A percentile compares a stretch with the other conserved stretches of the same genome.
Evolutionary conservation across 1,140 invertebrate genomes (phyloP).

Genomic region (Adelges cooleyi): DNA sequence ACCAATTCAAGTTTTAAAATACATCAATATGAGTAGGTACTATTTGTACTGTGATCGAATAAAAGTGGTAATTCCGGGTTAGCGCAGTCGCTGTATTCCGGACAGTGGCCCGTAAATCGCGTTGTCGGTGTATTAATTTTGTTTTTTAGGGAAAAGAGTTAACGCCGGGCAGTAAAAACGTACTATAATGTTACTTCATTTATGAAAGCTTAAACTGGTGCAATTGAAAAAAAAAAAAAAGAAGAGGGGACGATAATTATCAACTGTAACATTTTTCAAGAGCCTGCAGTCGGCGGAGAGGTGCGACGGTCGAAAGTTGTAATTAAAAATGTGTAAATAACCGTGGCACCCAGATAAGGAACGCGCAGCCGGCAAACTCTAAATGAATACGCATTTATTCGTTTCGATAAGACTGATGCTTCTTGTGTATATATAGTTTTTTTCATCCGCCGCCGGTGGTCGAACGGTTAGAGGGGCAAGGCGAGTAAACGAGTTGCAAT

Average conservation of each 20-base stretch:
- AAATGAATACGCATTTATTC: conserved; percentile 13
- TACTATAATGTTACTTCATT: no score
- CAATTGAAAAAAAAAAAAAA: conserved; percentile 6
- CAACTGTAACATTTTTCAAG: background rate
- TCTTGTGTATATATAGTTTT: background rate
- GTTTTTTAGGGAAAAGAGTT: no score
- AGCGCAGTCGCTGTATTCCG: no score
- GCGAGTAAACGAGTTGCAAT: conserved; percentile 12
- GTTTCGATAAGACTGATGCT: conserved; percentile 27
- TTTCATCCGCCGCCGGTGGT: background rate
- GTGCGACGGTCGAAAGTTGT: conserved; percentile 20
- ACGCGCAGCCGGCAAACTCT: background rate
- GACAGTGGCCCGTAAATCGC: no score
- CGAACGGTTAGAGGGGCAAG: background rate
- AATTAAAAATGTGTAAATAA: conserved; percentile 29
- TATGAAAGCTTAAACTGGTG: background rate
- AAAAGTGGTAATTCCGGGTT: no score
- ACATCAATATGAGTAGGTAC: no score
- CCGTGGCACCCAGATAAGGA: conserved; percentile 20
- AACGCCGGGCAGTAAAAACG: no score
- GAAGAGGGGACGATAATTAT: background rate
- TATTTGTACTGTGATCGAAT: no score
- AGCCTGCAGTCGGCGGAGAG: background rate
- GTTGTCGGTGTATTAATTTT: no score
- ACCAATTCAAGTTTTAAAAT: no score